Evolutionary conservation across 2,113 vertebrate species (phyloP), one percentile per base, ranked within the genome.

Genomic region (Rhinolophus sinicus): DNA sequence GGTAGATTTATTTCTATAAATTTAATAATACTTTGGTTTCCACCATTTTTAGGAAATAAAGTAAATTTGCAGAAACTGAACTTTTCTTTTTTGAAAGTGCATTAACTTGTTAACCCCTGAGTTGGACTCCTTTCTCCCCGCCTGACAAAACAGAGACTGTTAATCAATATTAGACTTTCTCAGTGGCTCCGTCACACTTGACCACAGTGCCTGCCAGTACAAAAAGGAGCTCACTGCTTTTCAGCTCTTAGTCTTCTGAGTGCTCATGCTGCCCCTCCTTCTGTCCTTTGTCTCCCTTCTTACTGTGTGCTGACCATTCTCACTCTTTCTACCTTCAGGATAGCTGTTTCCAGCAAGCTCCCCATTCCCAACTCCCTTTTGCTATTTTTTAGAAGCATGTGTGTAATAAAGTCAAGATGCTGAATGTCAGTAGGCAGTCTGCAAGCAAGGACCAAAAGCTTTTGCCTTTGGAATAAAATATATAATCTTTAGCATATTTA

Each of bases 391-490:
- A 90, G 73, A 81, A 90, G 16, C 1, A 47, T 6, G 67, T 67
- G 10, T 82, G 11, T 8, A 47, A 38, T 56, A 82, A 94, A 87
- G 40, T 47, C 64, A 82, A 54, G 56, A 35, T 76, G 54, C 7
- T 70, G 26, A 58, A 65, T 81, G 30, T 70, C 92, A 88, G 11
- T 88, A 69, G 33, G 8, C 76, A 82, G 33, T 50, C 11, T 40
- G 9, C 52, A 82, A 54, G 13, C 44, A 35, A 88, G 65, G 52
- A 70, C 16, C 60, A 52, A 82, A 94, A 10, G 1, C 33, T 81
- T 50, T 84, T 92, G 24, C 7, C 28, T 78, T 75, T 72, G 56
- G 35, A 90, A 52, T 50, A 90, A 94, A 84, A 38, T 85, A 30
- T 80, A 50, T 50, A 44, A 58, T 65, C 10, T 8, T 78, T 22